Base-by-base conservation (phyloP, 2,888 invertebrate species). In the Brachyopa scutellaris region DNA sequence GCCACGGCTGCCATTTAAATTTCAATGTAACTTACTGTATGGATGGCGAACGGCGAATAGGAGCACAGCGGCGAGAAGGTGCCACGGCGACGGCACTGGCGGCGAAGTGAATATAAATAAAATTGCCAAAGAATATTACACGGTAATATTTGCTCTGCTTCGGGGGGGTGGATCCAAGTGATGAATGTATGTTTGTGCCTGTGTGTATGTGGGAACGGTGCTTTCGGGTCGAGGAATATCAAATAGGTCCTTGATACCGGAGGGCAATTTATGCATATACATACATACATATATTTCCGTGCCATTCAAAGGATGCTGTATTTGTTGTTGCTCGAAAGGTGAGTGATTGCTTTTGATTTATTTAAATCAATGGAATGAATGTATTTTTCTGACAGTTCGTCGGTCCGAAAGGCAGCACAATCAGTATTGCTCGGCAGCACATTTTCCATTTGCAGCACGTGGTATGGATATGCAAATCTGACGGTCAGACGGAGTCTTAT, bases 271-370 rank as follows among this genome's bases (percentile, higher is more conserved):
- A 61, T 70, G 70, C 61, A 70, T 61, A n/a, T n/a, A n/a, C n/a
- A n/a, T n/a, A n/a, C n/a, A n/a, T n/a, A n/a, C n/a, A n/a, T n/a
- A 61, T 31, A 51, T 70, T 61, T 70, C 29, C 23, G 13, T 70
- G 40, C 11, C 59, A 51, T 59, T 38, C 59, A 51, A 61, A 70
- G 29, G 11, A 13, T n/a, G 29, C 19, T 19, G 13, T 64, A 23
- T 64, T 69, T 59, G 70, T 70, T 61, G 61, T 40, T 70, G 29
- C 61, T 70, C 49, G 61, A 70, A 61, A 29, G 31, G 23, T 61
- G 70, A 70, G 61, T 61, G 70, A 61, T 70, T 70, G 59, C 70
- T 70, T 61, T 70, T 70, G 70, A 70, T 70, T 70, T 70, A 70
- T 70, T 70, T 40, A 70, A 70, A 61, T 70, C 70, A 51, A 51